Evolutionary conservation across 2,113 vertebrate species (phyloP).

Genomic region (Brachypteracias leptosomus): DNA sequence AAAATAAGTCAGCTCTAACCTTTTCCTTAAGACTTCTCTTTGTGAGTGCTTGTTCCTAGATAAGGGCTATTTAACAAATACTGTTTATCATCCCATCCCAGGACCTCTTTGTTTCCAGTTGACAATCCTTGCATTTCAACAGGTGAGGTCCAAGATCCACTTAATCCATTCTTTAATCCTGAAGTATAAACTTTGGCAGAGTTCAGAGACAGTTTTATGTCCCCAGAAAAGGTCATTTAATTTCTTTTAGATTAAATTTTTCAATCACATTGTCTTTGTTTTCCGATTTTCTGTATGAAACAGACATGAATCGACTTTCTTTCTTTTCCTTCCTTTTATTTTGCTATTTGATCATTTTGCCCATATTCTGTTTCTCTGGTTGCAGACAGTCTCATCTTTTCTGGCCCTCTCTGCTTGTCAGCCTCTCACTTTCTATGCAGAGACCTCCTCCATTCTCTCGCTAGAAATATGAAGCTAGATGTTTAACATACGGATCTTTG

Average conservation of each 20-base stretch:
- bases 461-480: slow-evolving; percentile 30
- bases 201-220: not conserved
- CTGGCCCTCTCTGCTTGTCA: not conserved
- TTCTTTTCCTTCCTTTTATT: not conserved
- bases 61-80: not conserved
- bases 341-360: not conserved
- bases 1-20: not conserved
- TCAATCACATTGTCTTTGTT: not conserved
- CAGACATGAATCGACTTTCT: not conserved
- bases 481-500: slow-evolving; percentile 19
- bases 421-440: not conserved
- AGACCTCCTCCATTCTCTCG: not conserved
- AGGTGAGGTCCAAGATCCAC: not conserved
- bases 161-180: not conserved
- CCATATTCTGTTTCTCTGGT: not conserved
- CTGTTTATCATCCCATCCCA: not conserved
- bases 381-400: not conserved
- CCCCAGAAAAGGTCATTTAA: not conserved
- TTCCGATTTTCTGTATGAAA: not conserved
- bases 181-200: not conserved
- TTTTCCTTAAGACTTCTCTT: not conserved
- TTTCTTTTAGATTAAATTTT: not conserved
- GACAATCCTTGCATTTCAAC: not conserved
- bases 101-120: not conserved
- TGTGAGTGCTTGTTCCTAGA: not conserved